These are phyloP conservation scores for Tetrapedia diversipes DNA, from an alignment of 2,888 invertebrate species.

Conservation along the genomic window DNA sequence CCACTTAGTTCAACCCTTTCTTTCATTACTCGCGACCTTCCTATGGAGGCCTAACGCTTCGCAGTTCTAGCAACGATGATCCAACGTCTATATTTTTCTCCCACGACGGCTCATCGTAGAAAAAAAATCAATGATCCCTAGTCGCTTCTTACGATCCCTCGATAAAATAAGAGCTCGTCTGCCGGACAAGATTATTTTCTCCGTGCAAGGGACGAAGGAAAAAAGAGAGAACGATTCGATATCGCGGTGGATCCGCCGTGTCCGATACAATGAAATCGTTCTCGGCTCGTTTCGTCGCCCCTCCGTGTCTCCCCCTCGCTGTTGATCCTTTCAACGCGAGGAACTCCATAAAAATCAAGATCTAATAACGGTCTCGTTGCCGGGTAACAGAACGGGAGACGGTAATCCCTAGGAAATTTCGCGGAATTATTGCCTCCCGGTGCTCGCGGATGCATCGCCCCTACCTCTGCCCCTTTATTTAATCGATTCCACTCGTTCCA, in stretches of 20 bases:
- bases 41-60: too few relatives aligned
- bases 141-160: not conserved
- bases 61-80: too few relatives aligned
- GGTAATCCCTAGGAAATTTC: slow-evolving; percentile 17
- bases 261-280: slow-evolving; percentile 26
- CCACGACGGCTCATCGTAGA: not conserved
- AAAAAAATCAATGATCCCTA: not conserved
- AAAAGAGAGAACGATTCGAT: slow-evolving; percentile 28
- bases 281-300: slow-evolving; percentile 19
- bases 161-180: slow-evolving; percentile 15
- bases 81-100: not conserved
- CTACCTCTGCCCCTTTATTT: not conserved
- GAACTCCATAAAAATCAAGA: slow-evolving; percentile 20
- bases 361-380: slow-evolving; percentile 33
- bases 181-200: slow-evolving; percentile 1
- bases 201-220: not conserved
- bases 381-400: not conserved
- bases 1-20: too few relatives aligned
- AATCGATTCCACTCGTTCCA: slow-evolving; percentile 6
- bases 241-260: slow-evolving; percentile 14
- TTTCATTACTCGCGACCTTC: too few relatives aligned
- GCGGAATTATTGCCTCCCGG: slow-evolving; percentile 10
- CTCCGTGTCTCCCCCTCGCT: not conserved
- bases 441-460: not conserved
- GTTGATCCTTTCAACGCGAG: not conserved